A percentile compares a stretch with the other conserved stretches of the same genome.
Conservation (phyloP, 2,113 vertebrate species). For the Semnopithecus entellus region DNA sequence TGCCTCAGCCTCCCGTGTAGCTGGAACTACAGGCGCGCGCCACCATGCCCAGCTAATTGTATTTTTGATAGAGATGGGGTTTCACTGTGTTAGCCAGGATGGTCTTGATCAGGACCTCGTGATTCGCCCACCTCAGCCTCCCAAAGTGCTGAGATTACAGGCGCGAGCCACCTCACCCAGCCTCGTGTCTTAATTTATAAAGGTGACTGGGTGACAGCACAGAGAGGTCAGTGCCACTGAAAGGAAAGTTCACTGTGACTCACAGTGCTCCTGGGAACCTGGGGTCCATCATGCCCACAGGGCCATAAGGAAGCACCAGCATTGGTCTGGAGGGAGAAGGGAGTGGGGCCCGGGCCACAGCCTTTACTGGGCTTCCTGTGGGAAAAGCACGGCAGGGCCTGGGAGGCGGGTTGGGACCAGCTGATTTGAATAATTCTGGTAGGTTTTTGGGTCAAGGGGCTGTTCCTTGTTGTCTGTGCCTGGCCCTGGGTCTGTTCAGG, state of each 20-base stretch:
- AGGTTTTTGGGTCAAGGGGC: not conserved
- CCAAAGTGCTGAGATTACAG: no score
- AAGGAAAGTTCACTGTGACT: not conserved
- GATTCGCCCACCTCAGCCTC: no score
- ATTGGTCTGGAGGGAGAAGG: no score
- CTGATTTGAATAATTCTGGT: fast-evolving
- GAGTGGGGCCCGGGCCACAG: not conserved
- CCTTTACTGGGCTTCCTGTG: not conserved
- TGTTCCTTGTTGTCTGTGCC: not conserved
- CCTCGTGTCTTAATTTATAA: not conserved
- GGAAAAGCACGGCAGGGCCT: not conserved
- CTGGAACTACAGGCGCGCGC: no score
- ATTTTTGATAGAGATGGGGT: no score
- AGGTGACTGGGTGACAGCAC: not conserved
- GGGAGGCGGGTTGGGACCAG: not conserved
- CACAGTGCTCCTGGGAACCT: not conserved
- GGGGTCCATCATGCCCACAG: fast-evolving
- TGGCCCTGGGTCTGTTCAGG: not conserved
- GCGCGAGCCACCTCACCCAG: no score
- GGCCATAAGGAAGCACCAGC: not conserved
- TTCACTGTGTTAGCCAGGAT: no score
- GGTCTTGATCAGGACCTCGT: no score
- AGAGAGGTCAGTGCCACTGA: not conserved
- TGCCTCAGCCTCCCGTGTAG: no score
- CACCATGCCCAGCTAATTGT: no score